Base-by-base conservation (phyloP, 2,888 invertebrate species). In the Eristalis pertinax region DNA sequence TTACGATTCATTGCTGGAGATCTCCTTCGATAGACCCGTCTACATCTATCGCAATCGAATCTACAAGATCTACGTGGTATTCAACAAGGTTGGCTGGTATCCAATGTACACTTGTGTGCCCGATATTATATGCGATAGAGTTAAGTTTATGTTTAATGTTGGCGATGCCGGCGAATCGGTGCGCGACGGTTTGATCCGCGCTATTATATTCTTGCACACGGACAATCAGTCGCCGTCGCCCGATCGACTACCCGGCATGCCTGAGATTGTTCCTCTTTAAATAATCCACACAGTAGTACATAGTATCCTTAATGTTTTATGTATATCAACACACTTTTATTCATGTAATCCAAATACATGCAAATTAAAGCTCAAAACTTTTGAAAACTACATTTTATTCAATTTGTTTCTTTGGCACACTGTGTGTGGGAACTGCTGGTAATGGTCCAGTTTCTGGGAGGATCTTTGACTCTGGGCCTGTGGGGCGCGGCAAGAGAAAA, bases 81-180 rank as follows among this genome's bases (percentile, higher is more conserved):
- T 97, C 93, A 97, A 97, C 93, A 97, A 96, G 91, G 94, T 95
- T 87, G 97, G 97, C 15, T 96, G 96, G 95, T 97, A 97, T 93
- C 97, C 97, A 7, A 95, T 96, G 94, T 97, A 96, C 88, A 94
- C 95, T 5, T 96, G 96, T 91, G 95, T 95, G 0, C 95, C 95
- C 89, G 95, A 95, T 69, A 95, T 95, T 38, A 94, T 94, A 5
- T 95, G 96, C 65, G 96, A 96, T 89, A 95, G 95, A 1, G 96
- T 96, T 19, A 95, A 95, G 91, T 97, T 97, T 93, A 95, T 95
- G 91, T 97, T 97, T 92, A 95, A 96, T 91, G 95, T 96, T 89
- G 96, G 96, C 0, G 95, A 95, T 92, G 95, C 94, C 89, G 95
- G 94, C 63, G 96, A 97, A 91, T 96, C 96, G 0, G 94, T 96